Conservation (phyloP, 2,797 vertebrate species). For the Orestias chungarensis region DNA sequence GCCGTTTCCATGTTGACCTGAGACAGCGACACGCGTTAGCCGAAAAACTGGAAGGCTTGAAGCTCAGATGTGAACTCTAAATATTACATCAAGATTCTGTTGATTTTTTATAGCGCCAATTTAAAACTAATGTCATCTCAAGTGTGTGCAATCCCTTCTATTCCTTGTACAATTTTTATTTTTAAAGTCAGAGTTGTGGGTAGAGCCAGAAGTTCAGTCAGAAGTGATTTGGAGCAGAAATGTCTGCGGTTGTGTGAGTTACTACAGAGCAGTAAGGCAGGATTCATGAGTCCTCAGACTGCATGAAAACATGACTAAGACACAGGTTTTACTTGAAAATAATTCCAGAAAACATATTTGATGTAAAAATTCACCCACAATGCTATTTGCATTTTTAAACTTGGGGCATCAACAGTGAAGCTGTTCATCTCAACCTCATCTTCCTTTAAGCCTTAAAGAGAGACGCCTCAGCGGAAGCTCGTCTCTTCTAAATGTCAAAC, state of each 20-base stretch:
- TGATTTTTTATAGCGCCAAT: no score
- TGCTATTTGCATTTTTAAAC: not conserved
- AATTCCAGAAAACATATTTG: not conserved
- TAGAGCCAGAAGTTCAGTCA: not conserved
- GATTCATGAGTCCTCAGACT: no score
- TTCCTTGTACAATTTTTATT: no score
- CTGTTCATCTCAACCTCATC: not conserved
- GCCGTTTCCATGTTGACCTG: constrained; percentile 86
- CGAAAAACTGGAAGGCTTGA: not conserved
- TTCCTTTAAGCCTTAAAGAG: not conserved
- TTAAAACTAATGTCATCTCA: no score
- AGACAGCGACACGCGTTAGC: not conserved
- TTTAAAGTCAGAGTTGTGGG: not conserved
- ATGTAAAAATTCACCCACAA: not conserved
- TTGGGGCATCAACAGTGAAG: not conserved
- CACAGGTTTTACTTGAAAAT: no score
- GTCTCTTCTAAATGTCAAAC: not conserved
- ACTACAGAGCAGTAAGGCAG: no score
- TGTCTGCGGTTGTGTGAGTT: no score
- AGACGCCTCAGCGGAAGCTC: not conserved
- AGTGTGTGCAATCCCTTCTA: no score
- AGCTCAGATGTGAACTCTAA: not conserved
- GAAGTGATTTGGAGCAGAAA: not conserved
- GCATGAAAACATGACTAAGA: not conserved
- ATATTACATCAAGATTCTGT: not conserved